Percentiles rank a stretch among this genome's conserved stretches.
Conservation (phyloP, 2,113 vertebrate species). For the Festucalex cinctus region DNA sequence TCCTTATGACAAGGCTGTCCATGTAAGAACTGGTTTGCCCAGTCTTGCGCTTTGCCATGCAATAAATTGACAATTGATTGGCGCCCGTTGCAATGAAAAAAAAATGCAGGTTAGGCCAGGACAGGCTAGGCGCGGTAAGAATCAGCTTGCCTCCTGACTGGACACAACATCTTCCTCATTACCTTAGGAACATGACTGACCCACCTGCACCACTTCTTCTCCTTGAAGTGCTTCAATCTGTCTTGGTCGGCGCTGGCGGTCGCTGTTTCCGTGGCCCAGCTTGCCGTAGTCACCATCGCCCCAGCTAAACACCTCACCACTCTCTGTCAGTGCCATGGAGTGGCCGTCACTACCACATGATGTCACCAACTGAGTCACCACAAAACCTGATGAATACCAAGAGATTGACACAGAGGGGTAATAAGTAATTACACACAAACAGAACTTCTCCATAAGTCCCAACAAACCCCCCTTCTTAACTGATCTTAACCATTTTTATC, state of each 20-base stretch:
- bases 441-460: background rate
- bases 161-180: background rate
- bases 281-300: conserved; percentile 81
- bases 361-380: conserved; percentile 78
- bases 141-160: no score
- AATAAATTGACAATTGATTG: no score
- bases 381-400: conserved; percentile 63
- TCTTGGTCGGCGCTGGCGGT: conserved; percentile 75
- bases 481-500: background rate
- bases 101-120: no score
- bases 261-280: conserved; percentile 79
- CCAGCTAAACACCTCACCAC: conserved; percentile 82
- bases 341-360: conserved; percentile 79
- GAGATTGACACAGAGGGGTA: background rate
- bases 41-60: no score
- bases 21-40: no score
- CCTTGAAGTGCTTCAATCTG: conserved; percentile 79
- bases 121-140: no score
- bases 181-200: conserved; percentile 38
- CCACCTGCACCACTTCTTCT: conserved; percentile 78
- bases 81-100: no score
- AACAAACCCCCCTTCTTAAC: background rate
- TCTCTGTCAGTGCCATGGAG: conserved; percentile 80
- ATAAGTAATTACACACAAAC: background rate
- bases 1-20: no score